phyloP scores from a whole-genome alignment of 2,888 invertebrate species.

The Piscicola geometra region DNA sequence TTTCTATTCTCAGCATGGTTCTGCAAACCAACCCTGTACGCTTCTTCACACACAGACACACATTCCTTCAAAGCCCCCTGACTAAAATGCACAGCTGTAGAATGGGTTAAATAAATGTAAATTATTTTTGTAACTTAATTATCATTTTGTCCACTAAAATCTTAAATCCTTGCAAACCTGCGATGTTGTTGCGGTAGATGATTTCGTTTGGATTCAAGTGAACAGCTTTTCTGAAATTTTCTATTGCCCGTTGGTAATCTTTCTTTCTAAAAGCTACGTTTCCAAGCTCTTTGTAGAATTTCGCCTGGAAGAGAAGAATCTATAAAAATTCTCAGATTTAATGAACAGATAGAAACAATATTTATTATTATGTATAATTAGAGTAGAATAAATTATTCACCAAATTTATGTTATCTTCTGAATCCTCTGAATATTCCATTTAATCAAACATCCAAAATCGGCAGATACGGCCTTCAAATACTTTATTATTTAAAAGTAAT shows the following conservation, averaged over 20 bases:
- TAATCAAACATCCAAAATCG: too few relatives aligned
- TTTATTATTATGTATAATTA: too few relatives aligned
- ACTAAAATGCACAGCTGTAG: slow-evolving; percentile 87
- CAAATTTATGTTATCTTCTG: too few relatives aligned
- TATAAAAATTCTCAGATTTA: too few relatives aligned
- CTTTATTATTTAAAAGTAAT: too few relatives aligned
- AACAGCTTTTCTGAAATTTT: slow-evolving; percentile 81
- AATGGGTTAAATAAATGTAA: background rate
- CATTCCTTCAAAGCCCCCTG: slow-evolving; percentile 84
- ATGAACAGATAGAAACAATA: too few relatives aligned
- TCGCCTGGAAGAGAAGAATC: slow-evolving; percentile 66
- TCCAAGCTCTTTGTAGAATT: slow-evolving; percentile 78
- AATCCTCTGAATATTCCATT: too few relatives aligned
- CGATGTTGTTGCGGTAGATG: slow-evolving; percentile 86
- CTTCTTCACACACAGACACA: slow-evolving; percentile 84
- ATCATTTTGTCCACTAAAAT: background rate
- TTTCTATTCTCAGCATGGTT: slow-evolving; percentile 93
- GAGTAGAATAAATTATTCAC: too few relatives aligned
- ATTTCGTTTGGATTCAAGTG: slow-evolving; percentile 85
- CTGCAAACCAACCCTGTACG: slow-evolving; percentile 89
- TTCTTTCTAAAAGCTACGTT: slow-evolving; percentile 84
- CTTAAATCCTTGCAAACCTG: slow-evolving; percentile 58
- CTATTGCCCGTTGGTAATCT: slow-evolving; percentile 59
- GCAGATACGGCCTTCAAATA: too few relatives aligned
- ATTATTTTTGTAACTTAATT: background rate